A percentile compares a stretch with the other conserved stretches of the same genome.
phyloP scores from a whole-genome alignment of 2,113 vertebrate species.

The Hypanus sabinus region DNA sequence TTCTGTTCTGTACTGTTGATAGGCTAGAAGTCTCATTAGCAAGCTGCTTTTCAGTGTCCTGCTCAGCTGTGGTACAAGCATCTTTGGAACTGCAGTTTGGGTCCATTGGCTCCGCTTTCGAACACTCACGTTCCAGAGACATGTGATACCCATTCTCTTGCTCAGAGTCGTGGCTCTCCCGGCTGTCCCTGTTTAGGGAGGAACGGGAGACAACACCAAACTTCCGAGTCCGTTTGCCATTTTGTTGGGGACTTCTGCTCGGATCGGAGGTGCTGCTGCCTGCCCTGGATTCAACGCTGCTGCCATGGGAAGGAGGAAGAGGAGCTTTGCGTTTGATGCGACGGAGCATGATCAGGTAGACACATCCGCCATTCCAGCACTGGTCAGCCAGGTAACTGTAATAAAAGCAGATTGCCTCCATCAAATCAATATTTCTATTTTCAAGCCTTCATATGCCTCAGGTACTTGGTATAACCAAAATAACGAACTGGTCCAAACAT shows the following conservation, averaged over 20 bases:
- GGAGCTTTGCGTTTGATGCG: constrained; percentile 88
- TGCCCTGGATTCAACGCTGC: constrained; percentile 54
- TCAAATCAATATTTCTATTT: neutral
- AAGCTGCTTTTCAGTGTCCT: constrained; percentile 40
- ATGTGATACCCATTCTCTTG: constrained; percentile 53
- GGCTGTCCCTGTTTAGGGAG: constrained; percentile 49
- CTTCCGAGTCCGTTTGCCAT: constrained; percentile 79
- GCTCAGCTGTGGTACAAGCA: constrained; percentile 43
- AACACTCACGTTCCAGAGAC: constrained; percentile 54
- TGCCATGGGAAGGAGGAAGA: constrained; percentile 68
- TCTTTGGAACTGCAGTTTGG: constrained; percentile 36
- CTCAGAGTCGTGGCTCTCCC: constrained; percentile 43
- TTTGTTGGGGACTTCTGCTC: constrained; percentile 48
- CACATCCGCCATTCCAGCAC: constrained; percentile 93
- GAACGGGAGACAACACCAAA: constrained; percentile 84
- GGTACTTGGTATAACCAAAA: neutral
- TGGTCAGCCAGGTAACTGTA: constrained; percentile 90
- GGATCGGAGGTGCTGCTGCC: constrained; percentile 53
- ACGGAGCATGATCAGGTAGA: constrained; percentile 94
- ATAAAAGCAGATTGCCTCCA: constrained; percentile 36
- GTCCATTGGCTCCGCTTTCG: constrained; percentile 48
- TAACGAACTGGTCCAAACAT: too few relatives aligned
- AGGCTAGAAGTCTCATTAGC: constrained; percentile 45
- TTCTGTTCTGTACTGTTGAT: constrained; percentile 47
- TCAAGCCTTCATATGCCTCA: neutral